Evolutionary conservation across 2,797 vertebrate genomes (phyloP).

Genomic region (Phaenicophaeus curvirostris): DNA sequence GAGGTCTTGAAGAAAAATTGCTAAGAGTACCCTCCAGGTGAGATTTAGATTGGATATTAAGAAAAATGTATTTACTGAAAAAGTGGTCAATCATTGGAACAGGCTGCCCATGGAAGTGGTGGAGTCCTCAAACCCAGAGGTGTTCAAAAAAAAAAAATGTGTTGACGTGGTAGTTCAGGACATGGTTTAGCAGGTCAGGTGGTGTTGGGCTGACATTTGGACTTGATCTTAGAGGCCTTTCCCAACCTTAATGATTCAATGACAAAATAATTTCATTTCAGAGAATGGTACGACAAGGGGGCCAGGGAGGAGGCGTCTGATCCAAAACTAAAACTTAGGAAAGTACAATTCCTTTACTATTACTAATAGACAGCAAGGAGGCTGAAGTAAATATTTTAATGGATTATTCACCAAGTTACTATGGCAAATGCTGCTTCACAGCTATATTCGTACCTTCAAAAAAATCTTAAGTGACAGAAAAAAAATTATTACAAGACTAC

Average conservation of each 20-base stretch:
- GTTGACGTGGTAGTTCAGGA: too few species aligned
- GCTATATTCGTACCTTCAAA: neutral
- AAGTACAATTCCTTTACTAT: neutral
- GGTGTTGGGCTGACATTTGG: too few species aligned
- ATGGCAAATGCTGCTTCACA: neutral
- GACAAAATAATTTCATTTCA: neutral
- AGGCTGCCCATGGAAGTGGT: too few species aligned
- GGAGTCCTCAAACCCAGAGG: too few species aligned
- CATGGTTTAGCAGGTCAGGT: too few species aligned
- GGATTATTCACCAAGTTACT: neutral
- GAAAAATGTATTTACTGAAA: too few species aligned
- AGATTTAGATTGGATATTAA: too few species aligned
- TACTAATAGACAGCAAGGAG: neutral
- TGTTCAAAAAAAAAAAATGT: too few species aligned
- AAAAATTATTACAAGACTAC: neutral
- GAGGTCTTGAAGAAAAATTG: neutral
- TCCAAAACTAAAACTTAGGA: neutral
- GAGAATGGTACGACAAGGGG: neutral
- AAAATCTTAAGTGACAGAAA: neutral
- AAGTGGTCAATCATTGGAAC: too few species aligned
- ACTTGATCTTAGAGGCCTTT: too few species aligned
- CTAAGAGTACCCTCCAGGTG: neutral
- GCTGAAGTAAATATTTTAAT: neutral
- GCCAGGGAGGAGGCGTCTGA: accelerated
- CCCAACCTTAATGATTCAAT: too few species aligned